Evolutionary conservation across 2,113 vertebrate species (phyloP).

Genomic region (Rhinopomastus cyanomelas): DNA sequence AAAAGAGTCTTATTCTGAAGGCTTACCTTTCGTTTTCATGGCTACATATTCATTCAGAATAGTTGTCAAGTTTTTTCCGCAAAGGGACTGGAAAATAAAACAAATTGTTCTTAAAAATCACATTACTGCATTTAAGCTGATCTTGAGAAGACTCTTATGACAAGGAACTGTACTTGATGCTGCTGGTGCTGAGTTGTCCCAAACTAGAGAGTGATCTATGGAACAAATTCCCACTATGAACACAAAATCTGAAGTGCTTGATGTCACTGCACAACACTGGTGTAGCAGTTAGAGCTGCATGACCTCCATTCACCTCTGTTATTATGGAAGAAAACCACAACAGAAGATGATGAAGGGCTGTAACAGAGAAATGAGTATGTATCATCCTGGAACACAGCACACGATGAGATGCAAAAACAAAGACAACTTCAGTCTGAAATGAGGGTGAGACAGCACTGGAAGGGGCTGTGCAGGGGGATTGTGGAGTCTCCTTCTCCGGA

Average conservation of each 20-base stretch:
- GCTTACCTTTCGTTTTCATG: slow-evolving; percentile 92
- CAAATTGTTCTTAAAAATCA: background rate
- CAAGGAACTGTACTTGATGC: background rate
- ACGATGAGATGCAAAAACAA: background rate
- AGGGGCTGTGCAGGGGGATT: too few species aligned
- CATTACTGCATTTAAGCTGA: background rate
- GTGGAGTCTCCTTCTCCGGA: too few species aligned
- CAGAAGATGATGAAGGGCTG: background rate
- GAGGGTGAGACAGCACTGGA: too few species aligned
- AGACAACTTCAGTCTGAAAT: background rate
- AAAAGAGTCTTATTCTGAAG: background rate
- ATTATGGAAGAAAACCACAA: background rate
- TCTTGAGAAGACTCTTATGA: background rate
- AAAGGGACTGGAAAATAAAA: slow-evolving; percentile 85
- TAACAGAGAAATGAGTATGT: background rate
- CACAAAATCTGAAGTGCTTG: background rate
- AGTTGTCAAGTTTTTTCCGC: slow-evolving; percentile 94
- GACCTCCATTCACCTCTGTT: background rate
- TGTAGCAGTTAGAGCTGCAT: background rate
- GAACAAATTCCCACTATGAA: background rate
- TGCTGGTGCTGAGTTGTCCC: background rate
- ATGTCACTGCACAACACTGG: background rate
- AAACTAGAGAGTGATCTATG: background rate
- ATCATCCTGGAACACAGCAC: background rate
- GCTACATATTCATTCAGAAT: slow-evolving; percentile 96